Evolutionary conservation across 2,888 invertebrate genomes (phyloP).

Genomic region (Acanthococcus lagerstroemiae): DNA sequence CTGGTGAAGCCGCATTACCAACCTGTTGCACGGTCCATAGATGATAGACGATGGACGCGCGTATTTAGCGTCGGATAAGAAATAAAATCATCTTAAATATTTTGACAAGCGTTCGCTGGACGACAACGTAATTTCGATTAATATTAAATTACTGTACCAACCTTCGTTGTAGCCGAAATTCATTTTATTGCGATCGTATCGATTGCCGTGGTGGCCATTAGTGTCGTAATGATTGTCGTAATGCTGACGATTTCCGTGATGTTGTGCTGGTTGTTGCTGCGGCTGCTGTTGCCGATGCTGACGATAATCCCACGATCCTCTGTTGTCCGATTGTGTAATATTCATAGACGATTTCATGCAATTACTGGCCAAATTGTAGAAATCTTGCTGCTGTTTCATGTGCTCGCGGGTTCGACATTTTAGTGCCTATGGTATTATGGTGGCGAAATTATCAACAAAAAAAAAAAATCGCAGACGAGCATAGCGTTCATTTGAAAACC

Average conservation of each 20-base stretch:
- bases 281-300: not conserved
- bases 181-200: conserved; percentile 17
- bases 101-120: too few species aligned
- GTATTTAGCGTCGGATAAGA: too few species aligned
- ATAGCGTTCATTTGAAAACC: too few species aligned
- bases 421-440: not conserved
- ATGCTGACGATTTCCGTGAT: not conserved
- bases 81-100: too few species aligned
- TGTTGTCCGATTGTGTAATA: conserved; percentile 24
- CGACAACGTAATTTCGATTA: not conserved
- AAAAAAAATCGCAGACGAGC: too few species aligned
- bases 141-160: too few species aligned
- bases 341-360: conserved; percentile 13
- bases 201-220: not conserved
- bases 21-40: too few species aligned
- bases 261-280: not conserved
- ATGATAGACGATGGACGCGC: too few species aligned
- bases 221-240: conserved; percentile 8
- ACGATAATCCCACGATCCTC: conserved; percentile 39
- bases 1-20: too few species aligned
- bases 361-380: conserved; percentile 21
- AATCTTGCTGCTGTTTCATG: conserved; percentile 27
- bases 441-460: not conserved
- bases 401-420: conserved; percentile 26
- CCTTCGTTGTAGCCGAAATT: not conserved